Base-by-base conservation (phyloP, 1,140 invertebrate species). In the Gonioctena quinquepunctata region DNA sequence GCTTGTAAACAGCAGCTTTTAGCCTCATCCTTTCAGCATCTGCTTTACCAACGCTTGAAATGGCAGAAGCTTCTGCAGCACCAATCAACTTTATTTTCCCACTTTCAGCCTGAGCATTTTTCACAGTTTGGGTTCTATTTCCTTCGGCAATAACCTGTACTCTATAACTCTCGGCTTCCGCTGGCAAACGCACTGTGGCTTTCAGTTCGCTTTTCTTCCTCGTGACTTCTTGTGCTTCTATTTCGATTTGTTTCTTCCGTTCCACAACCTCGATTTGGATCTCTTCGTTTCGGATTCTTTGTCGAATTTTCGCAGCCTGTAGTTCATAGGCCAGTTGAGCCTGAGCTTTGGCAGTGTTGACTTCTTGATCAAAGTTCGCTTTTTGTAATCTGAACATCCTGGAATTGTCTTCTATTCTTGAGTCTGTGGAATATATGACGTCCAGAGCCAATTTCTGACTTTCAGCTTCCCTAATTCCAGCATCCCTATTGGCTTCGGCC, bases 391-490 rank as follows among this genome's bases (percentile, higher is more conserved):
- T 96, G 83, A 87, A 99, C 79, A 96, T 88, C 80, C 96, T 89
- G 0, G 93, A 90, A 76, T 98, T 96, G 80, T 99, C 95, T 84
- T 98, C 96, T 77, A 99, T 96, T 83, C 94, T 98, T 5, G 96
- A 96, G 83, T 98, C 96, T 56, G 96, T 98, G 42, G 92, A 92
- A 83, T 97, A 99, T 82, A 98, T 98, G 2, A 96, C 91, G 83
- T 98, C 96, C 96, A 98, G 97, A 5, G 96, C 93, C 21, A 90
- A 89, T 84, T 98, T 98, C 83, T 99, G 96, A 85, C 95, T 97
- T 84, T 98, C 96, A 1, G 96, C 95, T 90, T 99, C 97, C 85
- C 92, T 88, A 70, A 96, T 96, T 13, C 94, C 94, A 69, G 94
- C 95, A 85, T 97, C 96, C 77, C 95, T 88, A 84, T 98, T 96